A percentile compares a stretch with the other conserved stretches of the same genome.
phyloP scores from a whole-genome alignment of 2,113 vertebrate species.

The Chaetodon auriga region DNA sequence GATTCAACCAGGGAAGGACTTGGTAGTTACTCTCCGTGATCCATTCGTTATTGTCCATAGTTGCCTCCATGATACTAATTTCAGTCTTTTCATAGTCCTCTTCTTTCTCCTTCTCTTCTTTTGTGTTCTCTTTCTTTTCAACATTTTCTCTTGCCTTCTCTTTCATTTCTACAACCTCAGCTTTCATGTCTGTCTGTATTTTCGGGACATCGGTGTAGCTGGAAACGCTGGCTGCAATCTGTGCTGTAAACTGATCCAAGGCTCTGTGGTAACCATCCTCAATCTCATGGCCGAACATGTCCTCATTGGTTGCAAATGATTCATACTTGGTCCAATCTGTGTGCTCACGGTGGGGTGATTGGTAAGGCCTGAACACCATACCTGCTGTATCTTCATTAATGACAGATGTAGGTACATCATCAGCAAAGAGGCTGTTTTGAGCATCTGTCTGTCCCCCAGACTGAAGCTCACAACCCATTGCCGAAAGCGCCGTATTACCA shows the following conservation, averaged over 20 bases:
- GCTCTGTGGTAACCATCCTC: constrained; percentile 52
- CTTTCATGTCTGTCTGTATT: background rate
- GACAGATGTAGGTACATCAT: background rate
- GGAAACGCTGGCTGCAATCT: background rate
- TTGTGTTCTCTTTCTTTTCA: background rate
- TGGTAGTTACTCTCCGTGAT: constrained; percentile 71
- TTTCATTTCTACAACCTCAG: constrained; percentile 4
- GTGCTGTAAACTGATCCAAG: constrained; percentile 6
- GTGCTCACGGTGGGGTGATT: background rate
- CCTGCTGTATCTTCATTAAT: background rate
- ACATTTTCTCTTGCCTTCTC: background rate
- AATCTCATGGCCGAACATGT: constrained; percentile 53
- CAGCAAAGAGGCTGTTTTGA: constrained; percentile 9
- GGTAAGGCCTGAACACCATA: background rate
- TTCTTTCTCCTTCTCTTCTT: constrained; percentile 31
- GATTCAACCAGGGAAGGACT: constrained; percentile 66
- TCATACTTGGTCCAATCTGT: background rate
- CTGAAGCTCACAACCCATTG: background rate
- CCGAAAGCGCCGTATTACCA: background rate
- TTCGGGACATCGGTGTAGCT: background rate
- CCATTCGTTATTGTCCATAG: constrained; percentile 86
- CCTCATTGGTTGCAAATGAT: constrained; percentile 36
- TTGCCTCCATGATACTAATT: constrained; percentile 86
- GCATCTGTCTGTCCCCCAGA: background rate
- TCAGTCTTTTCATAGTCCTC: constrained; percentile 72